Evolutionary conservation across 2,797 vertebrate species (phyloP), one percentile per base, ranked within the genome.

Genomic region (Myotis pilosus): DNA sequence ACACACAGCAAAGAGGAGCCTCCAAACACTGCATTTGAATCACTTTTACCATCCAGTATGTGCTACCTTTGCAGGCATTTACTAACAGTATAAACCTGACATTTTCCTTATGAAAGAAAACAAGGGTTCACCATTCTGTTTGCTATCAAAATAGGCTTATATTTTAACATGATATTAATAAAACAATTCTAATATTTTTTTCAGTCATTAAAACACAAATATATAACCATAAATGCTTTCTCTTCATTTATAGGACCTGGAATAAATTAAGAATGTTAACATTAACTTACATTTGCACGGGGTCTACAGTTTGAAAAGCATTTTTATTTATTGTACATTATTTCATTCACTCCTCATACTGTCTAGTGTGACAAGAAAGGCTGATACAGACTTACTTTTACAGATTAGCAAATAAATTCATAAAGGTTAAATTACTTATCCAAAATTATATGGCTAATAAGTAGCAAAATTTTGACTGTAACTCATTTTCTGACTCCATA

Each of bases 91-190:
- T 69, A 64, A 91, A 74, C 51, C 82, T 91, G 60, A 88, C 49
- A 38, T 62, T 91, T 91, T 91, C 80, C 53, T 92, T 84, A 87
- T 51, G 36, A 92, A 95, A 92, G 75, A 91, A 95, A 95, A 83
- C 53, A 95, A 62, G 16, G n/a, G 9, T 71, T 53, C 66, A 66
- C 17, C 38, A 12, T 80, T 92, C 71, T 96, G 49, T 69, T 33
- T 78, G 68, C 87, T 85, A 81, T 89, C 72, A 94, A 89, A 94
- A 87, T 33, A 87, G 28, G 36, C 53, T 60, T 92, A 69, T 36
- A 74, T 28, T 76, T 85, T 71, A 79, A 94, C 2, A 68, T 41
- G 60, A 80, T 51, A 76, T 76, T 62, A 84, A 84, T 83, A 64
- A 87, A 95, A 89, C 7, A 55, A 75, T 72, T 81, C 80, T 83